phyloP scores from a whole-genome alignment of 2,113 vertebrate genomes.

The Thunnus maccoyii region DNA sequence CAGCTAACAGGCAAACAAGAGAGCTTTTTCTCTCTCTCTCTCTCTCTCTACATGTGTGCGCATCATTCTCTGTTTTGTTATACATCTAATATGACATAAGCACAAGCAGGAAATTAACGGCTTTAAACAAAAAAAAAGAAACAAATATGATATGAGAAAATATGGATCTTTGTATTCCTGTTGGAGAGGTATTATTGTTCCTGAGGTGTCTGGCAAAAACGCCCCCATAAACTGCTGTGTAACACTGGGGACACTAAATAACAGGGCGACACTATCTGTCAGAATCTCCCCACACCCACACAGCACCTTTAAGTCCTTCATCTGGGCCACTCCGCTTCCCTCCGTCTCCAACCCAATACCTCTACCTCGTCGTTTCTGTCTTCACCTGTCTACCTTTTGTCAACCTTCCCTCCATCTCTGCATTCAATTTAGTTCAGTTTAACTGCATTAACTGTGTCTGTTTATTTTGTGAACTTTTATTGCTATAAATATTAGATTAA shows the following conservation, averaged over 20 bases:
- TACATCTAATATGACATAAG: not conserved
- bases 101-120: slow-evolving; percentile 17
- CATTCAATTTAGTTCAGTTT: slow-evolving; percentile 6
- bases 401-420: not conserved
- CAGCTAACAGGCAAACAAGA: slow-evolving; percentile 44
- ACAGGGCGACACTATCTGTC: slow-evolving; percentile 67
- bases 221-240: slow-evolving; percentile 45
- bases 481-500: slow-evolving; percentile 17
- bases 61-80: slow-evolving; percentile 7
- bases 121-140: not conserved
- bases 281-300: slow-evolving; percentile 64
- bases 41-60: not conserved
- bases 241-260: slow-evolving; percentile 69
- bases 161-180: slow-evolving; percentile 36
- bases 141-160: not conserved
- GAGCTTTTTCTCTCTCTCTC: not conserved
- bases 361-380: slow-evolving; percentile 9
- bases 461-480: slow-evolving; percentile 12
- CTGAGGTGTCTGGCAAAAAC: slow-evolving; percentile 58
- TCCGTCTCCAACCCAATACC: slow-evolving; percentile 9
- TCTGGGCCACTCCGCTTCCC: not conserved
- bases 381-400: slow-evolving; percentile 13
- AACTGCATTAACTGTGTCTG: not conserved
- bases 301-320: slow-evolving; percentile 36
- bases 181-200: slow-evolving; percentile 44